Evolutionary conservation across 2,888 invertebrate genomes (phyloP).

Genomic region (Aelia acuminata): DNA sequence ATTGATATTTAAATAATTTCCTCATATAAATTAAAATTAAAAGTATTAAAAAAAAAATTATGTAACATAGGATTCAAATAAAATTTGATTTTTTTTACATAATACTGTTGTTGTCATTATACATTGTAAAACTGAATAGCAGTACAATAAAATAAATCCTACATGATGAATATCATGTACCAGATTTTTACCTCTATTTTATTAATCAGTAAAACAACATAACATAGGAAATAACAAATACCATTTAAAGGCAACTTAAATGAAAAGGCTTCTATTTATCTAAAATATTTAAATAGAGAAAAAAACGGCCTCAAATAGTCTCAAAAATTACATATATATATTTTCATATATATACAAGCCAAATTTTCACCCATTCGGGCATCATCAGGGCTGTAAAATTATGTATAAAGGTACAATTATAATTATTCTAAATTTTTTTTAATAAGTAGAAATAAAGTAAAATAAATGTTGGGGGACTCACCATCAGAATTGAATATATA

Average conservation of each 20-base stretch:
- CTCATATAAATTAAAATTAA: not conserved
- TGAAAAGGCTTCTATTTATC: not conserved
- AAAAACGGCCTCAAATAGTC: too few relatives aligned
- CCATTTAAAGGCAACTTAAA: not conserved
- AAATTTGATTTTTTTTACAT: not conserved
- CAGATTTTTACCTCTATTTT: not conserved
- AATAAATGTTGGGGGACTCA: too few relatives aligned
- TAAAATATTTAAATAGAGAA: too few relatives aligned
- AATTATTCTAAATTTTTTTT: too few relatives aligned
- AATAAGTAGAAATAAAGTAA: too few relatives aligned
- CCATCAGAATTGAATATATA: too few relatives aligned
- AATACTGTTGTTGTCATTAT: not conserved
- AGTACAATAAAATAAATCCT: not conserved
- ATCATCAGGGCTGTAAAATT: too few relatives aligned
- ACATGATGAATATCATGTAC: not conserved
- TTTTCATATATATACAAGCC: too few relatives aligned
- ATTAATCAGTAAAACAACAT: not conserved
- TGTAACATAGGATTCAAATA: not conserved
- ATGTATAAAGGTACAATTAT: too few relatives aligned
- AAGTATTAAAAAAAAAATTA: not conserved
- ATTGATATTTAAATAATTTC: not conserved
- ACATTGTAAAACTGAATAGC: not conserved
- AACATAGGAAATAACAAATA: not conserved
- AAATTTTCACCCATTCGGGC: too few relatives aligned
- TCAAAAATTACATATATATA: too few relatives aligned